Evolutionary conservation across 2,888 invertebrate species (phyloP).

Genomic region (Callyntrura guangdongensis): DNA sequence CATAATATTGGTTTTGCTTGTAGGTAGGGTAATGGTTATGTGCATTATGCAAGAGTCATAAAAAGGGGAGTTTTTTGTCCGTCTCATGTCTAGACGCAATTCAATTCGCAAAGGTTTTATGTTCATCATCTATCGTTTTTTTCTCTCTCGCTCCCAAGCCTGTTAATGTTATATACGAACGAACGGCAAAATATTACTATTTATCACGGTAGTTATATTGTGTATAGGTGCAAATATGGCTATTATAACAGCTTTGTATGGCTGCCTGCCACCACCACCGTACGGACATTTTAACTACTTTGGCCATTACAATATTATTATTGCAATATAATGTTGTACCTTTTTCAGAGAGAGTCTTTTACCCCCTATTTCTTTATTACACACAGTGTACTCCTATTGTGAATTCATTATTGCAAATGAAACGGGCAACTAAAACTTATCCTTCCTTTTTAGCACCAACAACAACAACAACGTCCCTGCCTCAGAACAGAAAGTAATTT

Average conservation of each 20-base stretch:
- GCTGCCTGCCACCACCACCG: not conserved
- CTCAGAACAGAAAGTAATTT: not conserved
- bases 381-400: constrained; percentile 14
- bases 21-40: constrained; percentile 61
- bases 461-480: not conserved
- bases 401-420: constrained; percentile 38
- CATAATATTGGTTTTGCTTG: constrained; percentile 30
- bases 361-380: constrained; percentile 34
- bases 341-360: not conserved
- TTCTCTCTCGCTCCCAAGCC: not conserved
- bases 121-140: constrained; percentile 31
- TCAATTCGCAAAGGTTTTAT: constrained; percentile 61
- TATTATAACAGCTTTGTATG: constrained; percentile 39
- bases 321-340: not conserved
- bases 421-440: not conserved
- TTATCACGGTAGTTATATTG: not conserved
- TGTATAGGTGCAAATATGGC: constrained; percentile 30
- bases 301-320: constrained; percentile 9
- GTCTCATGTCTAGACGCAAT: constrained; percentile 70
- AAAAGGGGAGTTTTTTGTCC: constrained; percentile 69
- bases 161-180: not conserved
- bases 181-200: not conserved
- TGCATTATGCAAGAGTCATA: constrained; percentile 75
- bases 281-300: constrained; percentile 28
- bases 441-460: not conserved